phyloP scores from a whole-genome alignment of 2,113 vertebrate genomes.

The Psettodes erumei region DNA sequence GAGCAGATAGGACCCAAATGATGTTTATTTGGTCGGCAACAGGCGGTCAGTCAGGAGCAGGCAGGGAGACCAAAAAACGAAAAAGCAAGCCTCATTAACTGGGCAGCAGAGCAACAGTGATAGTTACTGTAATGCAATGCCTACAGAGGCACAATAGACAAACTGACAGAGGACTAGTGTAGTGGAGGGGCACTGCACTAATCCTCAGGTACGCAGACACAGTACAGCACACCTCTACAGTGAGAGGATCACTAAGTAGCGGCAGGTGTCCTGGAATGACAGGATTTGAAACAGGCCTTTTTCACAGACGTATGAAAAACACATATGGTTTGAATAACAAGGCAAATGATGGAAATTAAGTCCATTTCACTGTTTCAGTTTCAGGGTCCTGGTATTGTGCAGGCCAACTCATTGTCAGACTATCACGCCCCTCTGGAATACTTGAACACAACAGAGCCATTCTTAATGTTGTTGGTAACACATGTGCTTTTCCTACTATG shows the following conservation, averaged over 20 bases:
- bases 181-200: too few relatives aligned
- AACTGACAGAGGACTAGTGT: background rate
- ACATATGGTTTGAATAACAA: background rate
- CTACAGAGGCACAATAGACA: background rate
- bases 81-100: background rate
- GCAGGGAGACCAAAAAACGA: too few relatives aligned
- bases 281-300: background rate
- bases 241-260: background rate
- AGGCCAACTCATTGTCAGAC: background rate
- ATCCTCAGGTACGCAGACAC: background rate
- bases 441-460: background rate
- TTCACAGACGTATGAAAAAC: background rate
- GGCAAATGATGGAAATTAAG: background rate
- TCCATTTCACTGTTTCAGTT: background rate
- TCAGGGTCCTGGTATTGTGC: too few relatives aligned
- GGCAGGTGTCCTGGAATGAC: background rate
- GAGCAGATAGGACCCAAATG: too few relatives aligned
- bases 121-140: background rate
- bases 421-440: background rate
- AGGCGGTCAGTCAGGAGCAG: too few relatives aligned
- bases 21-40: too few relatives aligned
- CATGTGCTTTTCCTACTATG: background rate
- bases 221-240: too few relatives aligned
- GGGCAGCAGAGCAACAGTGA: background rate
- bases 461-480: too few relatives aligned